Evolutionary conservation across 2,113 vertebrate genomes (phyloP).

Genomic region (Salvelinus alpinus): DNA sequence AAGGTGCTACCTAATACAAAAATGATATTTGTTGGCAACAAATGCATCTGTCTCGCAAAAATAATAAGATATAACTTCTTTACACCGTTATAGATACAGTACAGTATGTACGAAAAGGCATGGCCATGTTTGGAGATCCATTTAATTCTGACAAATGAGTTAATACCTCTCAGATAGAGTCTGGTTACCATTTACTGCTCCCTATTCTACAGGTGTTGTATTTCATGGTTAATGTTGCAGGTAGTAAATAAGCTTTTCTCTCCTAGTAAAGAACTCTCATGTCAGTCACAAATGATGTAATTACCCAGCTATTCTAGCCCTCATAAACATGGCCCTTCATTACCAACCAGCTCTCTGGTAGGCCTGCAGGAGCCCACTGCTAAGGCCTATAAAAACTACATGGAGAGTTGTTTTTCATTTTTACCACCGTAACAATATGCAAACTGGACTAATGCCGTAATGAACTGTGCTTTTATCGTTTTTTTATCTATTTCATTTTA

Average conservation of each 20-base stretch:
- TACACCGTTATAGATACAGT: too few species aligned
- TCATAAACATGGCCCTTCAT: conserved; percentile 27
- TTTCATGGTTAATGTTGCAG: conserved; percentile 24
- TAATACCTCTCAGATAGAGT: background rate
- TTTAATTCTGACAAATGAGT: background rate
- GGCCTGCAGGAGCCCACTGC: conserved; percentile 7
- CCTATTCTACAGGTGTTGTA: conserved; percentile 34
- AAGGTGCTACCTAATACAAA: too few species aligned
- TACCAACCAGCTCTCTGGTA: conserved; percentile 22
- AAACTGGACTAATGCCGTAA: background rate
- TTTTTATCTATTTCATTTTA: background rate
- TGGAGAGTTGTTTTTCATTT: conserved; percentile 23
- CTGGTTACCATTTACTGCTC: conserved; percentile 22
- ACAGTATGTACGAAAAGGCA: too few species aligned
- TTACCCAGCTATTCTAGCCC: conserved; percentile 32
- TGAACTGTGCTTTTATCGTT: background rate
- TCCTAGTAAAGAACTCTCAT: conserved; percentile 40
- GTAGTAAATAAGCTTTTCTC: conserved; percentile 28
- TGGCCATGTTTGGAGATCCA: background rate
- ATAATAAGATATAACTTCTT: too few species aligned
- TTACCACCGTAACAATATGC: conserved; percentile 26
- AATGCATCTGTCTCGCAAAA: too few species aligned
- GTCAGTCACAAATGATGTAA: conserved; percentile 46
- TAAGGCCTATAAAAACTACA: conserved; percentile 36
- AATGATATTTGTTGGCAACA: too few species aligned